A percentile compares a stretch with the other conserved stretches of the same genome.
phyloP scores from a whole-genome alignment of 1,140 invertebrate genomes.

The Aleiodes sp. region DNA sequence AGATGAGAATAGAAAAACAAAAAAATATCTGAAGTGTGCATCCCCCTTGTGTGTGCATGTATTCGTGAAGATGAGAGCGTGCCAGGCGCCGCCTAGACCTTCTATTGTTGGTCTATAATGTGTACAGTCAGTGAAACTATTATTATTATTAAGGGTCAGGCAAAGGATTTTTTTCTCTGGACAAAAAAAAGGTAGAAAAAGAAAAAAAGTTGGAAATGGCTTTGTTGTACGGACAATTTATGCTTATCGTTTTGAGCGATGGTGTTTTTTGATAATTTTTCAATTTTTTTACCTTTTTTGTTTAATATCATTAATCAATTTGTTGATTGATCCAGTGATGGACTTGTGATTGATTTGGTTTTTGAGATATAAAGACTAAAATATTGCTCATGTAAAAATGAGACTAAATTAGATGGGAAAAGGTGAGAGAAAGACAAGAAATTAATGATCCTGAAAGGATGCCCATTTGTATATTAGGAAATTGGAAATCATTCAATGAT shows the following conservation, averaged over 20 bases:
- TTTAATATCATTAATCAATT: constrained; percentile 27
- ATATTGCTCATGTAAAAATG: constrained; percentile 50
- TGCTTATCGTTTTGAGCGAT: not conserved
- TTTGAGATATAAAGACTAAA: constrained; percentile 36
- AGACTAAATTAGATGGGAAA: constrained; percentile 41
- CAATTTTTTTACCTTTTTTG: constrained; percentile 34
- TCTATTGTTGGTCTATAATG: constrained; percentile 67
- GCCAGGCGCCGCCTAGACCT: constrained; percentile 60
- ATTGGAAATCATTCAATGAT: constrained; percentile 1
- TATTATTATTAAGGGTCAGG: constrained; percentile 65
- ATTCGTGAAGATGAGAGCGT: constrained; percentile 55
- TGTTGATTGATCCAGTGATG: not conserved
- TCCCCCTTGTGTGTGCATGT: constrained; percentile 54
- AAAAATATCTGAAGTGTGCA: constrained; percentile 39
- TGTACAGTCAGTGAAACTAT: constrained; percentile 68
- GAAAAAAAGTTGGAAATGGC: no score
- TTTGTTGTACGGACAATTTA: no score
- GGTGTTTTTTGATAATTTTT: constrained; percentile 29
- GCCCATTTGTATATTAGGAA: constrained; percentile 14
- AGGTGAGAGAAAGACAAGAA: constrained; percentile 24
- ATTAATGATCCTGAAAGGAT: constrained; percentile 1
- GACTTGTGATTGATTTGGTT: constrained; percentile 34
- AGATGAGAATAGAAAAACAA: constrained; percentile 30
- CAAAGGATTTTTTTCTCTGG: constrained; percentile 49
- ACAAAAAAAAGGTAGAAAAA: no score